phyloP scores from a whole-genome alignment of 2,113 vertebrate genomes.

The Leptosomus discolor region DNA sequence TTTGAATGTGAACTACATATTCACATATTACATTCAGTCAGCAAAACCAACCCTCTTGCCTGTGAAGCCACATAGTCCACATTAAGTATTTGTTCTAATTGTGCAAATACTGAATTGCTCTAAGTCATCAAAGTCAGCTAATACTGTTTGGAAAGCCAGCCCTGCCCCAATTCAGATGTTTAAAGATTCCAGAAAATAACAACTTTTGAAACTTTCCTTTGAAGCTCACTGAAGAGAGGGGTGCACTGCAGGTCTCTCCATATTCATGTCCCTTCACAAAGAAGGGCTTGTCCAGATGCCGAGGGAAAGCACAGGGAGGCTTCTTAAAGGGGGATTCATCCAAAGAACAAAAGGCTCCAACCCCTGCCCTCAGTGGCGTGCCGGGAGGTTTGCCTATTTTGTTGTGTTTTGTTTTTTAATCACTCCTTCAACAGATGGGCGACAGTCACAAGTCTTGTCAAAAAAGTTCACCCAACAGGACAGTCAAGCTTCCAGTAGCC shows the following conservation, averaged over 20 bases:
- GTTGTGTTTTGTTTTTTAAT: background rate
- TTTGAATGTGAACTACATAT: background rate
- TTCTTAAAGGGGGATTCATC: constrained; percentile 45
- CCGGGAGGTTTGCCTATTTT: background rate
- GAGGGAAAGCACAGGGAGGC: background rate
- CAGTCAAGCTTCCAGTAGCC: background rate
- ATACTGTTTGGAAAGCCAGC: constrained; percentile 3
- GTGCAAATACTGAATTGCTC: constrained; percentile 16
- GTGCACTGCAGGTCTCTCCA: background rate
- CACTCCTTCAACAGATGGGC: background rate
- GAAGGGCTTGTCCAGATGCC: constrained; percentile 10
- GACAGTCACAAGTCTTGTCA: background rate
- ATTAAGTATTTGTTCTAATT: constrained; percentile 1
- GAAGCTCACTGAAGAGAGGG: background rate
- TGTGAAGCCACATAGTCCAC: background rate
- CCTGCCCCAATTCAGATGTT: background rate
- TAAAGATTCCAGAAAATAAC: background rate
- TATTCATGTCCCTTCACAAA: constrained; percentile 52
- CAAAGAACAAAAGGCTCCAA: constrained; percentile 33
- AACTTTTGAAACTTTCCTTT: constrained; percentile 36
- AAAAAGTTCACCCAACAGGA: background rate
- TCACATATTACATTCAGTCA: background rate
- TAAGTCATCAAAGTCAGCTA: constrained; percentile 31
- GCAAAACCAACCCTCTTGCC: background rate
- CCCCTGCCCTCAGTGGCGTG: constrained; percentile 7